Percentiles rank a stretch among this genome's conserved stretches.
These are phyloP conservation scores for Scaptodrosophila lebanonensis DNA, from an alignment of 1,140 invertebrate species.

Conservation along the genomic window DNA sequence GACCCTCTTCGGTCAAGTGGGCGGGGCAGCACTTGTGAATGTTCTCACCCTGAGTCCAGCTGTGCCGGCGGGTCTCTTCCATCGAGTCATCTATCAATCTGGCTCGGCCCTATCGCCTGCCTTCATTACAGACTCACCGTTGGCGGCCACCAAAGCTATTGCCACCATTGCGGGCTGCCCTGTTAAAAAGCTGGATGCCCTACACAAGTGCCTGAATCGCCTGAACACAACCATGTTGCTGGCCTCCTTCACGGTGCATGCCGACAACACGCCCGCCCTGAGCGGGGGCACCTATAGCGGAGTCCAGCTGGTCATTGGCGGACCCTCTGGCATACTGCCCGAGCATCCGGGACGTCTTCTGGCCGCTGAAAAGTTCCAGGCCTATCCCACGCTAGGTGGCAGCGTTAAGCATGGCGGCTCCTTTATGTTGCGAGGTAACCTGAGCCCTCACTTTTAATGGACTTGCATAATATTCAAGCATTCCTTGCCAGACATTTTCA, in stretches of 20 bases:
- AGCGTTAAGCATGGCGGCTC: conserved; percentile 70
- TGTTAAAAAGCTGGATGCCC: conserved; percentile 42
- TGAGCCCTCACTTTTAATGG: too few species aligned
- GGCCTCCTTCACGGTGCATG: conserved; percentile 56
- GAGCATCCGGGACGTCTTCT: conserved; percentile 65
- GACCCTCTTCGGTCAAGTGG: conserved; percentile 81
- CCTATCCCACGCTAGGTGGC: conserved; percentile 70
- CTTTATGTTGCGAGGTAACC: conserved; percentile 64
- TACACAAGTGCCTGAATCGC: conserved; percentile 58
- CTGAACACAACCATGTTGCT: conserved; percentile 60
- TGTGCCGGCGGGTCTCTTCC: conserved; percentile 78
- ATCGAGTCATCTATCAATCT: conserved; percentile 78
- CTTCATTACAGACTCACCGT: conserved; percentile 81
- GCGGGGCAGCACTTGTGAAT: conserved; percentile 78
- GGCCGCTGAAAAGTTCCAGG: conserved; percentile 57
- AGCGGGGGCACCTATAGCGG: conserved; percentile 55
- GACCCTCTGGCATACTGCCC: conserved; percentile 68
- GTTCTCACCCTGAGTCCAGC: conserved; percentile 76
- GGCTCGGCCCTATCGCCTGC: conserved; percentile 82
- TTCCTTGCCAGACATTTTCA: conserved; percentile 51
- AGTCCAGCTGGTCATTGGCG: conserved; percentile 69
- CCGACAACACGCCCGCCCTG: conserved; percentile 35
- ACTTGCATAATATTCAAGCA: background rate
- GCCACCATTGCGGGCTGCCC: conserved; percentile 60
- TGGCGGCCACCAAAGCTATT: conserved; percentile 58